Percentiles rank a stretch among this genome's conserved stretches.
Evolutionary conservation across 2,113 vertebrate species (phyloP).

Genomic region (rat (Rattus norvegicus)): DNA sequence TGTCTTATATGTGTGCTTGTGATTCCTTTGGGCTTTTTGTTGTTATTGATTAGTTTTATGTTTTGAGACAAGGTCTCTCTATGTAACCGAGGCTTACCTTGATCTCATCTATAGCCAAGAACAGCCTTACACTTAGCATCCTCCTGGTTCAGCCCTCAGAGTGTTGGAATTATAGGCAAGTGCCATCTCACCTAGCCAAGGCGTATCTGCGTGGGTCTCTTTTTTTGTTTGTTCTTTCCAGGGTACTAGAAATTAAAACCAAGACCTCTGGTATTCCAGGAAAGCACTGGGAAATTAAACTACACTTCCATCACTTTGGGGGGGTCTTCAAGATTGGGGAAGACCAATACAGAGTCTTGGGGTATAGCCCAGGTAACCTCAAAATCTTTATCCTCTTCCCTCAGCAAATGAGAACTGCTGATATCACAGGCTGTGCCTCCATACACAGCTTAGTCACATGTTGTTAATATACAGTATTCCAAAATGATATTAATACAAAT

Average conservation of each 20-base stretch:
- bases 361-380: not conserved
- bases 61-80: not conserved
- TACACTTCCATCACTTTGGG: not conserved
- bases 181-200: not conserved
- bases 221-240: not conserved
- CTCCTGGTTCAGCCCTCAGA: not conserved
- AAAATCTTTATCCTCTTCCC: not conserved
- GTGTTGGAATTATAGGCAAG: not conserved
- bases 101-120: not conserved
- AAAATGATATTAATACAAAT: not conserved
- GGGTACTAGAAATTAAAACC: not conserved
- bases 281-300: not conserved
- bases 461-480: not conserved
- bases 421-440: not conserved
- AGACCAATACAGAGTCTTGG: not conserved
- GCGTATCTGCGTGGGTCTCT: not conserved
- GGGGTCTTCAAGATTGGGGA: not conserved
- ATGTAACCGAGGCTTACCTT: not conserved
- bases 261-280: not conserved
- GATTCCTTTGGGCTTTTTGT: not conserved
- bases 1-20: not conserved
- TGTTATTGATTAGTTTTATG: not conserved
- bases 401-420: not conserved
- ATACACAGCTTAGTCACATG: not conserved
- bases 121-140: not conserved